A percentile compares a stretch with the other conserved stretches of the same genome.
Evolutionary conservation across 92 coral and sea anemone species (phyloP).

Genomic region (Zoanthus sociatus): DNA sequence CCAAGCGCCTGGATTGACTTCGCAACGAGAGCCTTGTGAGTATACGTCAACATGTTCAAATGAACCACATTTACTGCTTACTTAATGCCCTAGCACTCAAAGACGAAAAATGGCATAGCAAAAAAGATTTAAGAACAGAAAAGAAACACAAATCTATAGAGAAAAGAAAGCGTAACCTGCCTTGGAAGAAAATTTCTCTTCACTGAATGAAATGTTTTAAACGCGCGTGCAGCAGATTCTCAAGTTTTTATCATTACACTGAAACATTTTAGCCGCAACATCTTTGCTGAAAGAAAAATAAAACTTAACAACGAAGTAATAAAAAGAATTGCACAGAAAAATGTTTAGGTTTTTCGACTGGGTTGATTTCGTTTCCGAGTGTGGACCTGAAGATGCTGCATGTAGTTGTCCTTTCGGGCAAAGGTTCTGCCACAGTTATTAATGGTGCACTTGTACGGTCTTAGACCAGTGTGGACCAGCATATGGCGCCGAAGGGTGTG

Average conservation of each 20-base stretch:
- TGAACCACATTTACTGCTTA: not conserved
- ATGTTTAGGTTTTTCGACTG: not conserved
- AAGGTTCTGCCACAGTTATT: slow-evolving; percentile 31
- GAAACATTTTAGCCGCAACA: too few relatives aligned
- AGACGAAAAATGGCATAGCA: too few relatives aligned
- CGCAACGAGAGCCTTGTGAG: slow-evolving; percentile 33
- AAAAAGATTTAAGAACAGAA: too few relatives aligned
- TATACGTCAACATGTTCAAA: not conserved
- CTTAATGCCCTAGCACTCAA: not conserved
- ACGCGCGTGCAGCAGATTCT: too few relatives aligned
- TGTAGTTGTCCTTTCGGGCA: slow-evolving; percentile 42
- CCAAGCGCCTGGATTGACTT: slow-evolving; percentile 4
- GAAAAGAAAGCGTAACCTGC: too few relatives aligned
- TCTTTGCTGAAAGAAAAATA: too few relatives aligned
- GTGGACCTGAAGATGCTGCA: slow-evolving; percentile 45
- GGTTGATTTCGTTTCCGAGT: slow-evolving; percentile 11
- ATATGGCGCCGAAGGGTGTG: slow-evolving; percentile 42
- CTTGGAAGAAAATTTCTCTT: too few relatives aligned
- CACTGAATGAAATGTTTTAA: too few relatives aligned
- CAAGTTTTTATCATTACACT: too few relatives aligned
- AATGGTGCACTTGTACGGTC: slow-evolving; percentile 17
- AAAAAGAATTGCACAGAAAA: not conserved
- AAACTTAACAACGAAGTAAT: not conserved
- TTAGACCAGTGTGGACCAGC: slow-evolving; percentile 28
- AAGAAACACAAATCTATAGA: too few relatives aligned